phyloP scores from a whole-genome alignment of 1,140 invertebrate genomes.

The Medauroidea extradentata region DNA sequence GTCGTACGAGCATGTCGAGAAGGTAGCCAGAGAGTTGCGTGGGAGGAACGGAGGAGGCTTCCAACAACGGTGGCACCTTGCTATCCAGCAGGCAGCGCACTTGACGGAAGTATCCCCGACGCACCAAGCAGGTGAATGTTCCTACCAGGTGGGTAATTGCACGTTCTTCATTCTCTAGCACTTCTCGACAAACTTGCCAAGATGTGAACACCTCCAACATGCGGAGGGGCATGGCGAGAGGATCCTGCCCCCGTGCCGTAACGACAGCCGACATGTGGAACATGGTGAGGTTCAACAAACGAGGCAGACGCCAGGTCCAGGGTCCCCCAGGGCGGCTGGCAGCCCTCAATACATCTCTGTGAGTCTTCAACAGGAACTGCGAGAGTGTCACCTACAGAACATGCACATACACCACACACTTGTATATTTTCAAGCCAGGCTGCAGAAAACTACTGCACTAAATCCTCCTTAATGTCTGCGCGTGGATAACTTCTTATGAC shows the following conservation, averaged over 20 bases:
- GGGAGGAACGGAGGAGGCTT: constrained; percentile 61
- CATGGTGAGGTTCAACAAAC: constrained; percentile 48
- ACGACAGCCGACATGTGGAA: constrained; percentile 15
- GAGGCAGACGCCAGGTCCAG: constrained; percentile 54
- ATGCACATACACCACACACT: neutral
- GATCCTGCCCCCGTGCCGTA: constrained; percentile 40
- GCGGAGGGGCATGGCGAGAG: constrained; percentile 69
- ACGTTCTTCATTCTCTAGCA: constrained; percentile 39
- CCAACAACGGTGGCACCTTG: constrained; percentile 66
- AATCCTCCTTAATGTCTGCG: too few species aligned
- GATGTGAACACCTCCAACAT: constrained; percentile 75
- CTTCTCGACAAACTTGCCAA: constrained; percentile 47
- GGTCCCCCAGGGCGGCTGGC: constrained; percentile 39
- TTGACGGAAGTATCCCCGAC: constrained; percentile 64
- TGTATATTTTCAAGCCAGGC: too few species aligned
- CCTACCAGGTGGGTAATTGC: constrained; percentile 13
- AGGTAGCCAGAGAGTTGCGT: constrained; percentile 69
- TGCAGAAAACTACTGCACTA: too few species aligned
- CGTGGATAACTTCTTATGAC: too few species aligned
- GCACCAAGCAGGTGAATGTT: constrained; percentile 24
- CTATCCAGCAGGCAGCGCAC: constrained; percentile 64
- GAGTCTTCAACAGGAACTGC: constrained; percentile 54
- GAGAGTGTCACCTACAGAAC: constrained; percentile 55
- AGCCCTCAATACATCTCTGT: constrained; percentile 48
- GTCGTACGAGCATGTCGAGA: constrained; percentile 69